Evolutionary conservation across 2,113 vertebrate species (phyloP).

Genomic region (Pomatorhinus ruficollis): DNA sequence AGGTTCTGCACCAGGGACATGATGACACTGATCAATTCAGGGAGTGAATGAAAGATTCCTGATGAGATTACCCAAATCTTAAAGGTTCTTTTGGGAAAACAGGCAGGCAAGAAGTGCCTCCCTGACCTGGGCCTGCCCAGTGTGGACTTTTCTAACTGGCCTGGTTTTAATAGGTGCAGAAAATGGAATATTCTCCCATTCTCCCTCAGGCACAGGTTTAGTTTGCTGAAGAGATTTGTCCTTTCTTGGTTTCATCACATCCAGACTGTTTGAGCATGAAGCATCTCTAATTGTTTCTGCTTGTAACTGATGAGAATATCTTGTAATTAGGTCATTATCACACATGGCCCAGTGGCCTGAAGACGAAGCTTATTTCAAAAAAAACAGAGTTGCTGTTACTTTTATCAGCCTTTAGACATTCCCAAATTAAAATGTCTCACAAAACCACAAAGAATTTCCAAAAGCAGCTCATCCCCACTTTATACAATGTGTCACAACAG

Average conservation of each 20-base stretch:
- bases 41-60: background rate
- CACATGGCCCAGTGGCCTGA: background rate
- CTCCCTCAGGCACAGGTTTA: background rate
- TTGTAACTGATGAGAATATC: background rate
- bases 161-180: background rate
- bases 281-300: background rate
- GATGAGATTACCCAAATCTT: background rate
- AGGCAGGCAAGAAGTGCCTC: background rate
- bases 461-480: background rate
- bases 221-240: background rate
- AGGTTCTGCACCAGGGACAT: background rate
- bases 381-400: background rate
- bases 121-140: background rate
- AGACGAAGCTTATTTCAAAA: background rate
- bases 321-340: background rate
- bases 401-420: background rate
- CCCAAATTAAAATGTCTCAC: background rate
- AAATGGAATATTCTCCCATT: background rate
- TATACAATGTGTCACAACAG: fast-evolving
- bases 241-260: background rate
- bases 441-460: background rate
- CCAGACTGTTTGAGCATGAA: background rate
- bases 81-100: background rate
- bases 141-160: background rate
- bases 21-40: background rate